Conservation (phyloP, 1,140 invertebrate species). For the Zaprionus vittiger region DNA sequence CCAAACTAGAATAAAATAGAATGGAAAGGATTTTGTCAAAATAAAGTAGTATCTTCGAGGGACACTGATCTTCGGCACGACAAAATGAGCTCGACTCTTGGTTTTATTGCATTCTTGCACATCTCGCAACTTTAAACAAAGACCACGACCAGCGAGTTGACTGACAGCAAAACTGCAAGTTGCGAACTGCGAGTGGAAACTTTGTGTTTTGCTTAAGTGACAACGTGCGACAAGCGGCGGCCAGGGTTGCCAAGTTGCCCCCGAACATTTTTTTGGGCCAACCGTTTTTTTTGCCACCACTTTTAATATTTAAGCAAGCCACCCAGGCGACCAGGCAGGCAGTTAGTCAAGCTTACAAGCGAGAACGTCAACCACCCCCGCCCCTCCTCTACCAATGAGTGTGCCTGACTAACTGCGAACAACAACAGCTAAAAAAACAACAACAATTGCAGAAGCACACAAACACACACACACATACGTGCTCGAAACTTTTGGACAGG, state of each 20-base stretch:
- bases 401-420: constrained; percentile 60
- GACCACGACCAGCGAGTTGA: constrained; percentile 51
- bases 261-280: not conserved
- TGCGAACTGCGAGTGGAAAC: constrained; percentile 50
- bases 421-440: constrained; percentile 43
- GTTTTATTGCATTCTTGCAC: constrained; percentile 35
- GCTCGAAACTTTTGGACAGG: constrained; percentile 29
- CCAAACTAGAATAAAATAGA: not conserved
- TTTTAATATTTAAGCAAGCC: constrained; percentile 76
- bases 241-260: constrained; percentile 28
- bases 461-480: constrained; percentile 42
- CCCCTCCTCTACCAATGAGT: constrained; percentile 30
- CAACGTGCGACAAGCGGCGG: constrained; percentile 76
- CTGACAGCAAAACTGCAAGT: constrained; percentile 33
- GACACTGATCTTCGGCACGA: not conserved
- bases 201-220: constrained; percentile 80
- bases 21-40: not conserved
- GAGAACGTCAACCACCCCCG: not conserved
- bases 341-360: constrained; percentile 16
- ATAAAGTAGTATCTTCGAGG: not conserved
- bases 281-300: constrained; percentile 52
- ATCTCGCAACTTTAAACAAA: constrained; percentile 59
- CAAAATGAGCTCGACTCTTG: not conserved
- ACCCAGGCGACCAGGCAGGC: constrained; percentile 23
- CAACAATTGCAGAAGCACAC: constrained; percentile 18